Base-by-base conservation (phyloP, 2,888 invertebrate species). In the Hypsopygia costalis region DNA sequence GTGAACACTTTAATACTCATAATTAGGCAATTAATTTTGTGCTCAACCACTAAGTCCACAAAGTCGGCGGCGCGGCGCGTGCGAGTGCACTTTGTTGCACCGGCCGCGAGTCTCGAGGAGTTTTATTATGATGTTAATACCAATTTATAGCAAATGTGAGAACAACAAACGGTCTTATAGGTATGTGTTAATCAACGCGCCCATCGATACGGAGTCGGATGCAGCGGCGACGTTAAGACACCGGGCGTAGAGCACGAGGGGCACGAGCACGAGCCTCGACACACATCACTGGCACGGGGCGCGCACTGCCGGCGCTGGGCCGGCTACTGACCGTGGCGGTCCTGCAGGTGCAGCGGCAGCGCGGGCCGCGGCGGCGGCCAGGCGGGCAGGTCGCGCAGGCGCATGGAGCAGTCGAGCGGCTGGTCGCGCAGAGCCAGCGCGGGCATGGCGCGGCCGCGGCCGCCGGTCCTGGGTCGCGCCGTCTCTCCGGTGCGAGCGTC, bases 331-430 rank as follows among this genome's bases (percentile, higher is more conserved):
- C 82, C 85, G 81, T 77, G 81, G 57, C 55, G 63, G 56, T 60
- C 64, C 51, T 54, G 61, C 50, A 46, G 53, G 55, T 35, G 49
- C 16, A 16, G 16, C 55, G 58, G 61, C 52, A 50, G 57, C 47
- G 46, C 53, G 53, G 48, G 69, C 54, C 65, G 92, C 70, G 78
- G 75, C 56, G 77, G 76, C 57, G 81, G 79, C 80, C 80, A 78
- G 65, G 78, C 75, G 58, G 80, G 80, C 62, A 80, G 69, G 62
- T 80, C 81, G 66, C 83, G 87, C 77, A 85, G 81, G 74, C 85
- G 81, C 90, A 93, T 93, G 75, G 93, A 93, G 85, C 93, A 94
- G 89, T 94, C 94, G 62, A 93, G 89, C 58, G 93, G 93, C 81
- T 93, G 93, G 73, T 82, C 76, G 90, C 88, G 77, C 69, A 90